phyloP scores from a whole-genome alignment of 2,888 invertebrate genomes.

The Limnephilus lunatus region DNA sequence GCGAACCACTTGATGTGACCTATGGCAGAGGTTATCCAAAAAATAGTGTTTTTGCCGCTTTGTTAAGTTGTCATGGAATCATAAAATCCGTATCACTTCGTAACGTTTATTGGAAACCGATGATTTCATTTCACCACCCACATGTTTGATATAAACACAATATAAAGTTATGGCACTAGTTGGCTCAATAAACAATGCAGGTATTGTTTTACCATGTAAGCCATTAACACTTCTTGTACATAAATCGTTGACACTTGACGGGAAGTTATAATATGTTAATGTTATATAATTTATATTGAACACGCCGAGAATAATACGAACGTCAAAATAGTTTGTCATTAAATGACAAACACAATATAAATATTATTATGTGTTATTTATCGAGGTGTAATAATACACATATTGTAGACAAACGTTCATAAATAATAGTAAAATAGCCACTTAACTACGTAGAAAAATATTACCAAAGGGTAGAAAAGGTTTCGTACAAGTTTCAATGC shows the following conservation, averaged over 20 bases:
- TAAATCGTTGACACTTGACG: background rate
- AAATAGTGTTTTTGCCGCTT: no score
- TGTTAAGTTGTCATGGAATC: no score
- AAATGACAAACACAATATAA: background rate
- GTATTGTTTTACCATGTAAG: background rate
- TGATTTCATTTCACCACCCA: conserved; percentile 3
- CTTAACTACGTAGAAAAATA: no score
- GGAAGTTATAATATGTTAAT: background rate
- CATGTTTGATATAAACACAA: background rate
- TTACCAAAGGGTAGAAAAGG: background rate
- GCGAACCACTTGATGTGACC: no score
- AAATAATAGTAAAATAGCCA: background rate
- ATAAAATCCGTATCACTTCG: background rate
- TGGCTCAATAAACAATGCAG: background rate
- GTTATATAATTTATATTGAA: background rate
- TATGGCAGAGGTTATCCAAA: no score
- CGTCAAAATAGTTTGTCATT: background rate
- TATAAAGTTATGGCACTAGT: background rate
- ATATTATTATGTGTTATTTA: background rate
- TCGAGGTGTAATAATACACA: background rate
- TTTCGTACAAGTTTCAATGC: no score
- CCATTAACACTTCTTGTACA: background rate
- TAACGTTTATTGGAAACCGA: background rate
- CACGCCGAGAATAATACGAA: background rate
- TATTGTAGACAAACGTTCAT: background rate